Base-by-base conservation (phyloP, 1,140 invertebrate species). In the Choristoneura fumiferana region DNA sequence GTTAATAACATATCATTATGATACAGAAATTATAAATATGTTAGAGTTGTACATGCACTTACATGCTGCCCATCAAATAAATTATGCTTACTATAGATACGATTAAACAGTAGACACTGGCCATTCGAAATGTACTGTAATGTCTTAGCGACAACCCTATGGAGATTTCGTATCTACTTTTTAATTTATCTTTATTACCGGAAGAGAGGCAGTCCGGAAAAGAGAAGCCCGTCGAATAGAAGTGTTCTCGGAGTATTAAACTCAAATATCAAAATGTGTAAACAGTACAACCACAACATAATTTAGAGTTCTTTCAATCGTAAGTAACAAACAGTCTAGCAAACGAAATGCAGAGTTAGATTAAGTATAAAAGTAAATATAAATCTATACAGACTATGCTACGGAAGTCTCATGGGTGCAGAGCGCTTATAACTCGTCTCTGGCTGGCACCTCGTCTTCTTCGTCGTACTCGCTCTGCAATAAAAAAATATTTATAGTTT, bases 21-120 rank as follows among this genome's bases (percentile, higher is more conserved):
- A 81, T 86, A 87, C 84, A 87, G 84, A 87, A 87, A 87, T 86
- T 86, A 86, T 85, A 86, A 85, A 87, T 81, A 85, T 60, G 71
- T 71, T 61, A 13, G 36, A 71, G 62, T 62, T 63, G 65, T 66
- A 77, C 71, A 76, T 74, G 72, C 73, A 64, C 72, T 8, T 14
- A 8, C n/a, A 12, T 15, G 15, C 1, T 36, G 36, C 52, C 22
- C 38, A 45, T 35, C 36, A 34, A 60, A 60, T 70, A 76, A 67
- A 55, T 69, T 69, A 75, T 72, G 78, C 77, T 80, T 60, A 38
- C 35, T 13, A 54, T 29, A 58, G 73, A 78, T 81, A 78, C 72
- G 73, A 76, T 69, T 70, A 64, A 36, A 63, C 61, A 54, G 55
- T 33, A 29, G 29, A 34, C 52, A 36, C 33, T 17, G 52, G 52